These are phyloP conservation scores for Pegoplata infirma DNA, from an alignment of 2,888 invertebrate genomes.

Conservation along the genomic window DNA sequence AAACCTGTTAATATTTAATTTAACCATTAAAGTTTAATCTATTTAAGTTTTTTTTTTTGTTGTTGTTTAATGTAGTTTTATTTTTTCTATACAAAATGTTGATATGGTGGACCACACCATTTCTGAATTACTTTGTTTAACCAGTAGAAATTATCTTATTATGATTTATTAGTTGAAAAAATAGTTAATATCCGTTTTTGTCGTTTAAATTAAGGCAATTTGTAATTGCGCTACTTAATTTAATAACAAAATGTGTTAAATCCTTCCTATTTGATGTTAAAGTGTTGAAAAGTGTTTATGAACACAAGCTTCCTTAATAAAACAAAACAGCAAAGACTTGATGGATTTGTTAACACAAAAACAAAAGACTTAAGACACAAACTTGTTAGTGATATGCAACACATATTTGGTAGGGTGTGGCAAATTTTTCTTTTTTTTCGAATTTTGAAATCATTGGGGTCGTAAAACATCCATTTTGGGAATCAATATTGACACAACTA, in stretches of 20 bases:
- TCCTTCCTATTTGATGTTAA: conserved; percentile 38
- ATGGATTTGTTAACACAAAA: not conserved
- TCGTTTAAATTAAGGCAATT: conserved; percentile 45
- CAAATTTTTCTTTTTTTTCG: no score
- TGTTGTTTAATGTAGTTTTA: not conserved
- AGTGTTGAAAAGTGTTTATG: no score
- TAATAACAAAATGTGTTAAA: conserved; percentile 21
- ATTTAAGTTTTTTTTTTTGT: not conserved
- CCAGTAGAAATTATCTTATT: conserved; percentile 42
- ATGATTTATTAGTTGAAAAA: conserved; percentile 53
- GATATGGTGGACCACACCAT: not conserved
- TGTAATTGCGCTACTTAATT: conserved; percentile 31
- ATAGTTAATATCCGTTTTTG: conserved; percentile 55
- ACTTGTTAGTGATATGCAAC: no score
- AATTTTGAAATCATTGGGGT: no score
- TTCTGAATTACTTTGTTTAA: not conserved
- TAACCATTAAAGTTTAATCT: not conserved
- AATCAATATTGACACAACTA: no score
- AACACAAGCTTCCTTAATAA: no score
- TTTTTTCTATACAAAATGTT: no score
- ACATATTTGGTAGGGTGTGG: no score
- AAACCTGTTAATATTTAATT: not conserved
- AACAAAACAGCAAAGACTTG: no score
- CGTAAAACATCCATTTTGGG: no score
- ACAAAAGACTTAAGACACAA: conserved; percentile 37